A percentile compares a stretch with the other conserved stretches of the same genome.
Evolutionary conservation across 2,113 vertebrate species (phyloP).

Genomic region (Melanerpes formicivorus): DNA sequence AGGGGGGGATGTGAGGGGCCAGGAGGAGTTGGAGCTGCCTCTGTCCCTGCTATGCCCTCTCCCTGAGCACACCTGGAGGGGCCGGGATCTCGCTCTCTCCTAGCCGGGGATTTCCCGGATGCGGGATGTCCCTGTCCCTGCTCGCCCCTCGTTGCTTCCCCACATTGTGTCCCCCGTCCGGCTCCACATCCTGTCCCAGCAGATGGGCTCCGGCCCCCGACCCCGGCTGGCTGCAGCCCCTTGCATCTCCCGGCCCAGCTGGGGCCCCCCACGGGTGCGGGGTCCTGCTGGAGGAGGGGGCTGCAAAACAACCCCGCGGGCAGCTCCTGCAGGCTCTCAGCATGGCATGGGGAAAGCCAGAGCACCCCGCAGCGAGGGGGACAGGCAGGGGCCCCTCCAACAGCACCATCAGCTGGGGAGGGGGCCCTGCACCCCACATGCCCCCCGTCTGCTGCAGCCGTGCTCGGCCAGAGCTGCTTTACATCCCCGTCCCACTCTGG

Average conservation of each 20-base stretch:
- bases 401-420: too few species aligned
- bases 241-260: accelerated
- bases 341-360: neutral
- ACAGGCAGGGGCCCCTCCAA: neutral
- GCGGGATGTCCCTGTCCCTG: neutral
- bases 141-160: neutral
- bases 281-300: neutral
- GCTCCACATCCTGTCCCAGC: neutral
- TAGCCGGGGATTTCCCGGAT: neutral
- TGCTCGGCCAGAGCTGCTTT: neutral
- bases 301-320: neutral
- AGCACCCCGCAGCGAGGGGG: neutral
- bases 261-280: neutral
- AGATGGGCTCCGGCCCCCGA: neutral
- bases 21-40: neutral
- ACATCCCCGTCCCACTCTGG: neutral
- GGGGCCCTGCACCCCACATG: neutral
- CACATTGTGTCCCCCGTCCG: neutral
- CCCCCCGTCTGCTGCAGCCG: neutral
- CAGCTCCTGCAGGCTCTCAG: neutral
- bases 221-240: neutral
- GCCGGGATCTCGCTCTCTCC: neutral
- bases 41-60: accelerated
- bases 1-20: neutral
- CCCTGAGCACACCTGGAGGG: neutral